These are phyloP conservation scores for Redunca redunca DNA, from an alignment of 2,113 vertebrate species.

Conservation along the genomic window DNA sequence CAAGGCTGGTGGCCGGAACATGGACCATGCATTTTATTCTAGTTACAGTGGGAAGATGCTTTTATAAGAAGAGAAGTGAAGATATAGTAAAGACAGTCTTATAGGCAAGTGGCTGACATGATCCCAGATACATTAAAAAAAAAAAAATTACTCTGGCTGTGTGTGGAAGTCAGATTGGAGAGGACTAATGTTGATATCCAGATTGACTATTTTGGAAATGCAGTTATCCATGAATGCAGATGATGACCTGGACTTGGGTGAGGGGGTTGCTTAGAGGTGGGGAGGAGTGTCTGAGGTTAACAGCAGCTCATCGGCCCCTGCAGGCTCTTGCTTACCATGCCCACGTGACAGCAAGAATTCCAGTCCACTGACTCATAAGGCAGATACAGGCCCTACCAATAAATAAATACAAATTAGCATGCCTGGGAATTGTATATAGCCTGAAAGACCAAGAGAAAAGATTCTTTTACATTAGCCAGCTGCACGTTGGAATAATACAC, in stretches of 20 bases:
- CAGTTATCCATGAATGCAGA: neutral
- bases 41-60: neutral
- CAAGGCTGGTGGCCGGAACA: neutral
- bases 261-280: neutral
- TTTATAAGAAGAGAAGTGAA: neutral
- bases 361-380: conserved; percentile 50
- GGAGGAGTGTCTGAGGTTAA: neutral
- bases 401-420: conserved; percentile 75
- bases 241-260: neutral
- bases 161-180: neutral
- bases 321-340: neutral
- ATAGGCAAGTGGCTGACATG: neutral
- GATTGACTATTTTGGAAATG: neutral
- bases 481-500: conserved; percentile 82
- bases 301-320: neutral
- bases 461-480: conserved; percentile 80
- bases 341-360: conserved; percentile 45
- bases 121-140: neutral
- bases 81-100: neutral
- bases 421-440: conserved; percentile 68
- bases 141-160: neutral
- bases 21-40: neutral
- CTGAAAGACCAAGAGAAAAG: conserved; percentile 66
- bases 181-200: neutral
- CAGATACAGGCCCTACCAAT: conserved; percentile 68